Evolutionary conservation across 1,140 invertebrate species (phyloP).

Genomic region (Brachionus angularis): DNA sequence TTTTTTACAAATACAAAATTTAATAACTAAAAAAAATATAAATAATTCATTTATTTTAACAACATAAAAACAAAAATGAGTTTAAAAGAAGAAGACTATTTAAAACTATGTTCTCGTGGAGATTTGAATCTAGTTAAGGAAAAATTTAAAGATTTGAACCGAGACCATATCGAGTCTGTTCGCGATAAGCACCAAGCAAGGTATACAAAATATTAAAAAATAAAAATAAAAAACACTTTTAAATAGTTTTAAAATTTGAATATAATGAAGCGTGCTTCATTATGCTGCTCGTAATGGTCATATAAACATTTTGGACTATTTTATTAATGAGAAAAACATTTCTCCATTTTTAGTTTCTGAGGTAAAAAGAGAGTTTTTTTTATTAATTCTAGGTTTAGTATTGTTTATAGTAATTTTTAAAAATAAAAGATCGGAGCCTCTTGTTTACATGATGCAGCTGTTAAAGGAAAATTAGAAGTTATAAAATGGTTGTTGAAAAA

Average conservation of each 20-base stretch:
- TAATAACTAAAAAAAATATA: too few relatives aligned
- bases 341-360: slow-evolving; percentile 3
- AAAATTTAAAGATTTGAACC: background rate
- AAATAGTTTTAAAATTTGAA: slow-evolving; percentile 29
- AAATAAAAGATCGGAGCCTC: slow-evolving; percentile 23
- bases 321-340: slow-evolving; percentile 18
- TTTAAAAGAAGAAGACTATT: too few relatives aligned
- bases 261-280: too few relatives aligned
- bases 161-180: slow-evolving; percentile 9
- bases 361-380: too few relatives aligned
- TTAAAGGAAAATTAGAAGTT: background rate
- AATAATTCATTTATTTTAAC: too few relatives aligned
- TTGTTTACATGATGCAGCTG: slow-evolving; percentile 26
- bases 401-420: too few relatives aligned
- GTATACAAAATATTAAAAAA: background rate
- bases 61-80: too few relatives aligned
- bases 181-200: slow-evolving; percentile 12
- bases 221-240: background rate
- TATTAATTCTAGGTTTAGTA: too few relatives aligned
- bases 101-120: slow-evolving; percentile 19
- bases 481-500: slow-evolving; percentile 18
- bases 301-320: slow-evolving; percentile 20
- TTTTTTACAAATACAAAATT: too few relatives aligned
- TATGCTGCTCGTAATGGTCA: slow-evolving; percentile 15
- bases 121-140: slow-evolving; percentile 10